Evolutionary conservation across 2,888 invertebrate species (phyloP).

Genomic region (Margaritifera margaritifera): DNA sequence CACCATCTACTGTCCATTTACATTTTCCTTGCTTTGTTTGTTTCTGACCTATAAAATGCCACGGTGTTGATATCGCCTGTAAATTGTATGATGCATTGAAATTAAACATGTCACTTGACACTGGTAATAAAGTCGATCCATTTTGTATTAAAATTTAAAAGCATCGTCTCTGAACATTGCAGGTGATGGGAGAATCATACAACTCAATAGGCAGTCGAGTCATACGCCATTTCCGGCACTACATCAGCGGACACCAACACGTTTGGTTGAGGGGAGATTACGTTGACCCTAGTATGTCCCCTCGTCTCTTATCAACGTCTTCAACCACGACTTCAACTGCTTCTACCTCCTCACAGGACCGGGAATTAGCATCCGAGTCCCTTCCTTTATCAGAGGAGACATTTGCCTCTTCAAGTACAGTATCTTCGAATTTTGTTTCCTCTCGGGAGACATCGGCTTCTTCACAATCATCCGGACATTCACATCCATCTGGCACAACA

Average conservation of each 20-base stretch:
- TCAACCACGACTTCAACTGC: neutral
- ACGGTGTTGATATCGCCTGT: no score
- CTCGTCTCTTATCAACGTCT: constrained; percentile 7
- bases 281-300: constrained; percentile 36
- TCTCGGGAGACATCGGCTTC: constrained; percentile 5
- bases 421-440: neutral
- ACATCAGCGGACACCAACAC: constrained; percentile 59
- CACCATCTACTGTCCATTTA: no score
- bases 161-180: constrained; percentile 12
- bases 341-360: neutral
- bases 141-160: constrained; percentile 1
- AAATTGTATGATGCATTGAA: no score
- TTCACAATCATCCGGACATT: no score
- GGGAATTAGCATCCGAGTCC: neutral
- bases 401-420: constrained; percentile 3
- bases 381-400: constrained; percentile 5
- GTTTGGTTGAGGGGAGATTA: constrained; percentile 64
- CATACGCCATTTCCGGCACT: constrained; percentile 66
- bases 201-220: constrained; percentile 67
- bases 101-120: neutral
- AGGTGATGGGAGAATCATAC: constrained; percentile 68
- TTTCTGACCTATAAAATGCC: no score
- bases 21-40: no score
- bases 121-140: neutral
- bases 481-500: no score